These are phyloP conservation scores for Nautilus pompilius DNA, from an alignment of 1,140 invertebrate species.

Conservation along the genomic window DNA sequence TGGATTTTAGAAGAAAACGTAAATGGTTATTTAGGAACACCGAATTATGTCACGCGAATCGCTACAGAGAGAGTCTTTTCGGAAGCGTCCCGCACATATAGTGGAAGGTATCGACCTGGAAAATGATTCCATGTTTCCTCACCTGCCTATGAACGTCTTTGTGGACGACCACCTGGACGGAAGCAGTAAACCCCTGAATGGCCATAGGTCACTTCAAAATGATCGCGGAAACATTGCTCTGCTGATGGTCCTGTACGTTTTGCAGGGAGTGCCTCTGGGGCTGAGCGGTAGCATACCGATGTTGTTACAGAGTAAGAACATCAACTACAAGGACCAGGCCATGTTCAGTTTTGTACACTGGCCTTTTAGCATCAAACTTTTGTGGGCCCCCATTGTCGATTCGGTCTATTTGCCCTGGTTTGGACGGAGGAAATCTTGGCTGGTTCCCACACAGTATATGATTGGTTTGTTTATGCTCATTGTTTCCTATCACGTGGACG, in stretches of 20 bases:
- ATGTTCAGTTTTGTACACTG: slow-evolving; percentile 97
- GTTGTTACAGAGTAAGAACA: slow-evolving; percentile 83
- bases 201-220: too few species aligned
- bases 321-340: slow-evolving; percentile 67
- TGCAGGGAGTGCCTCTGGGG: slow-evolving; percentile 92
- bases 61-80: too few species aligned
- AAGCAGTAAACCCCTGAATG: too few species aligned
- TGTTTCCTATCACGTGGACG: slow-evolving; percentile 34
- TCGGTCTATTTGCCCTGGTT: slow-evolving; percentile 78
- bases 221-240: slow-evolving; percentile 65
- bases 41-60: too few species aligned
- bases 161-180: too few species aligned
- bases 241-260: slow-evolving; percentile 85
- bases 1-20: too few species aligned
- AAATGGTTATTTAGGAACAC: too few species aligned
- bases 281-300: slow-evolving; percentile 91
- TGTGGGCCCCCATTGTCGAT: slow-evolving; percentile 98
- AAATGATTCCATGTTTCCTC: too few species aligned
- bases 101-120: too few species aligned
- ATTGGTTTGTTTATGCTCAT: slow-evolving; percentile 58
- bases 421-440: slow-evolving; percentile 95
- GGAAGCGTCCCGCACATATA: too few species aligned
- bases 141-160: too few species aligned
- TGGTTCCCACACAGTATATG: slow-evolving; percentile 84
- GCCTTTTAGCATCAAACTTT: slow-evolving; percentile 92